Evolutionary conservation across 2,113 vertebrate genomes (phyloP).

Genomic region (Platycercus adscitus): DNA sequence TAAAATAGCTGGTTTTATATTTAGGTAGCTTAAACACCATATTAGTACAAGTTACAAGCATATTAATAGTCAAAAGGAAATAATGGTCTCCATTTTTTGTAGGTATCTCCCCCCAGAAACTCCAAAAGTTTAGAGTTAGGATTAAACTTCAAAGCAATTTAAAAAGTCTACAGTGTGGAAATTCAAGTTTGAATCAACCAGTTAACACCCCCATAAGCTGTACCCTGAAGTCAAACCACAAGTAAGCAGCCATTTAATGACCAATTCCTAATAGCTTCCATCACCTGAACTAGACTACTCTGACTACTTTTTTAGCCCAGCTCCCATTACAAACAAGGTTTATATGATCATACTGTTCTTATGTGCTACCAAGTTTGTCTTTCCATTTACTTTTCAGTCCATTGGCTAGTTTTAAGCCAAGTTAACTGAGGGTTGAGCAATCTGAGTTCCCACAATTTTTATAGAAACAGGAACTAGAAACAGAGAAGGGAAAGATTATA

Average conservation of each 20-base stretch:
- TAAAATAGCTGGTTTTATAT: background rate
- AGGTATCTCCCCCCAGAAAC: background rate
- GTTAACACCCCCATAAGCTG: accelerated
- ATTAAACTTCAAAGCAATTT: background rate
- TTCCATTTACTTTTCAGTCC: background rate
- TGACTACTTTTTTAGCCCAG: background rate
- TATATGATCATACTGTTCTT: background rate
- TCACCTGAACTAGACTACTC: background rate
- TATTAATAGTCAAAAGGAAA: background rate
- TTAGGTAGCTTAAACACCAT: background rate
- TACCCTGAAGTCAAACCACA: background rate
- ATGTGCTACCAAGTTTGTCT: background rate
- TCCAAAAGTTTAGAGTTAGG: background rate
- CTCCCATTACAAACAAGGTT: background rate
- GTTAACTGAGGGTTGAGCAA: background rate
- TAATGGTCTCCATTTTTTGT: background rate
- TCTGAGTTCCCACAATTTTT: background rate
- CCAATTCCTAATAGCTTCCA: background rate
- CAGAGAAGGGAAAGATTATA: background rate
- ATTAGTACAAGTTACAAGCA: background rate
- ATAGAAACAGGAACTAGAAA: background rate
- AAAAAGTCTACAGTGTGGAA: background rate
- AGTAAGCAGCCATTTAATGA: background rate
- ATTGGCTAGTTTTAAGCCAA: background rate
- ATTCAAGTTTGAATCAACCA: background rate